Conservation (phyloP, 35 echinoderm and acorn worm species). For the Holothuria glaberrima region DNA sequence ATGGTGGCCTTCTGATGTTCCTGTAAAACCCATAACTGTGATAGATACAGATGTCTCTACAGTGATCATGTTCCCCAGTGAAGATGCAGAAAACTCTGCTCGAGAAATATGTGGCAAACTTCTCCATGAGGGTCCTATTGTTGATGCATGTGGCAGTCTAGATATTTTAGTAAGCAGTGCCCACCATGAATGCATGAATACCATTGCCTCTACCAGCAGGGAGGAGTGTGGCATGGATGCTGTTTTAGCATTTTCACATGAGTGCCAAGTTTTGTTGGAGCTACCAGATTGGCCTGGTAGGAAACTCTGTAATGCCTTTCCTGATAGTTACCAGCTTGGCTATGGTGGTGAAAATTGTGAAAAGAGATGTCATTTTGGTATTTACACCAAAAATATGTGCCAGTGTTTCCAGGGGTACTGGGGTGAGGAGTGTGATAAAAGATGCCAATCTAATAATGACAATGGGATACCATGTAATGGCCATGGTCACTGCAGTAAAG, state of each 20-base stretch:
- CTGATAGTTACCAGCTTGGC: constrained; percentile 41
- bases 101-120: constrained; percentile 41
- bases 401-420: constrained; percentile 75
- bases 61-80: constrained; percentile 49
- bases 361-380: constrained; percentile 70
- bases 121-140: constrained; percentile 62
- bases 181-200: constrained; percentile 73
- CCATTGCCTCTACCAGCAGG: constrained; percentile 54
- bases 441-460: constrained; percentile 55
- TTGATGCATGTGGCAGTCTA: constrained; percentile 50
- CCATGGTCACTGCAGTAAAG: constrained; percentile 61
- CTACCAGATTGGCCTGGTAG: constrained; percentile 59
- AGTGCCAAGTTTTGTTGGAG: constrained; percentile 68
- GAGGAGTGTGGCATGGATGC: constrained; percentile 47
- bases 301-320: constrained; percentile 75
- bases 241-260: constrained; percentile 62
- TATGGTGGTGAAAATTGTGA: constrained; percentile 69
- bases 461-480: constrained; percentile 65
- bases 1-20: constrained; percentile 63
- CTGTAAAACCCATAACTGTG: constrained; percentile 36
- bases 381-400: constrained; percentile 35
- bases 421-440: constrained; percentile 63
- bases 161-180: constrained; percentile 52
- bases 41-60: constrained; percentile 24
- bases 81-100: constrained; percentile 43